A percentile compares a stretch with the other conserved stretches of the same genome.
Conservation (phyloP, 2,797 vertebrate species). For the Hemibagrus guttatus region DNA sequence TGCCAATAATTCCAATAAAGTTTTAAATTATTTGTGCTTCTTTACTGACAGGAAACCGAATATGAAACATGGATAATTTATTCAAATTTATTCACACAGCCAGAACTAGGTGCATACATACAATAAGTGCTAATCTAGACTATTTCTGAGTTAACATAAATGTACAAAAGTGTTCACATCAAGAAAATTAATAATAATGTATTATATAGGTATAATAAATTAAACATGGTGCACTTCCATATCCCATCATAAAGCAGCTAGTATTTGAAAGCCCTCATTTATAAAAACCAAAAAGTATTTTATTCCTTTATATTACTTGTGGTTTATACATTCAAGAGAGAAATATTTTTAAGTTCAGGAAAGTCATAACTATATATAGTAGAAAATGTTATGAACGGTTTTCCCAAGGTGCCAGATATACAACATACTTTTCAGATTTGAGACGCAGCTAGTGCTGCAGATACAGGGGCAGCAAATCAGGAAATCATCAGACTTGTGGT, state of each 20-base stretch:
- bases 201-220: background rate
- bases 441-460: background rate
- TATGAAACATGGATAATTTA: background rate
- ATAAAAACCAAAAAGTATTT: background rate
- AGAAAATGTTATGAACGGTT: background rate
- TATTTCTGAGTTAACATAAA: background rate
- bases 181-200: background rate
- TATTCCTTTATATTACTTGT: background rate
- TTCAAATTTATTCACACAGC: background rate
- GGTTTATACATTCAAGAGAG: background rate
- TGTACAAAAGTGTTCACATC: background rate
- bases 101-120: background rate
- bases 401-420: slow-evolving; percentile 5
- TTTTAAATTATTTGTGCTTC: background rate
- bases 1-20: background rate
- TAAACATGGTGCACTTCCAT: background rate
- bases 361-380: background rate
- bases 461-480: slow-evolving; percentile 43
- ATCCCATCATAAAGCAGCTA: background rate
- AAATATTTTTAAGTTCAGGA: background rate
- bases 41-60: background rate
- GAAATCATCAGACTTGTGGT: slow-evolving; percentile 42
- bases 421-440: background rate
- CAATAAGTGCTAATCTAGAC: background rate
- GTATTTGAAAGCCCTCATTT: background rate